Evolutionary conservation across 2,113 vertebrate genomes (phyloP).

Genomic region (Centropus bengalensis): DNA sequence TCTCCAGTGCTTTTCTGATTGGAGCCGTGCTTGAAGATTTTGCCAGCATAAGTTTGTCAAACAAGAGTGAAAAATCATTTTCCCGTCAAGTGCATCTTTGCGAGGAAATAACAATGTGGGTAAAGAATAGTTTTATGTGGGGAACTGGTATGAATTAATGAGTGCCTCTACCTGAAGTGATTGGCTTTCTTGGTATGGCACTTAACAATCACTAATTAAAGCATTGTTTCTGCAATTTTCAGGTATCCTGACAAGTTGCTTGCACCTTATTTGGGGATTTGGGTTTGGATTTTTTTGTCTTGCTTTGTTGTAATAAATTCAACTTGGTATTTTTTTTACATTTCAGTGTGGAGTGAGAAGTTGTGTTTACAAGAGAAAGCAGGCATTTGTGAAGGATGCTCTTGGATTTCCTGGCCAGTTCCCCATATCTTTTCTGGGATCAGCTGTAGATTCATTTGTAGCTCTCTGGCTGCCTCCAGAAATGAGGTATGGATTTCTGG

Average conservation of each 20-base stretch:
- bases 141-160: neutral
- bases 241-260: neutral
- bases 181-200: neutral
- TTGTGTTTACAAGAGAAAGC: neutral
- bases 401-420: neutral
- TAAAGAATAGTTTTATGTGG: neutral
- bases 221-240: neutral
- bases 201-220: neutral
- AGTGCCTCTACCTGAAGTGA: neutral
- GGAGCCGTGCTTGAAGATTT: neutral
- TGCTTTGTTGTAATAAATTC: neutral
- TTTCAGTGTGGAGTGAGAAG: neutral
- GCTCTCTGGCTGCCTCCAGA: neutral
- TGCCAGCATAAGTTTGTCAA: neutral
- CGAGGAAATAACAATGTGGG: neutral
- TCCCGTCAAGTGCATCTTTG: neutral
- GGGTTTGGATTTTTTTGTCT: neutral
- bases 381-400: neutral
- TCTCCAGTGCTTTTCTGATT: neutral
- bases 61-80: neutral
- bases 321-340: neutral
- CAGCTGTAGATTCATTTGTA: neutral
- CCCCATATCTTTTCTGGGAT: neutral
- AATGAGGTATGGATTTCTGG: neutral
- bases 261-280: neutral